phyloP scores from a whole-genome alignment of 2,797 vertebrate species.

The Rhynchonycteris naso region DNA sequence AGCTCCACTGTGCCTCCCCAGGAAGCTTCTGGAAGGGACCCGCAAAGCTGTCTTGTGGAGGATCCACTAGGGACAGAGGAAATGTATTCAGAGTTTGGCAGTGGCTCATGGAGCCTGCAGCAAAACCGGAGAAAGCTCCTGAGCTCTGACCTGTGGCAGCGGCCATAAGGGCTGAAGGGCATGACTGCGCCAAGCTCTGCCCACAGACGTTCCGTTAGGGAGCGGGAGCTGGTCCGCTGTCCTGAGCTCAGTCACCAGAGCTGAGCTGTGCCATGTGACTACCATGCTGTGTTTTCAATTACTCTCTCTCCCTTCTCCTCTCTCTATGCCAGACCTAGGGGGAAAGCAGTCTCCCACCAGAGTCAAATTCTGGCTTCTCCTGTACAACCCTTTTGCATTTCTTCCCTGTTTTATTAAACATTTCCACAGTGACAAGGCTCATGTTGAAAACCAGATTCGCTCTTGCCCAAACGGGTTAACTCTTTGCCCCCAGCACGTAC shows the following conservation, averaged over 20 bases:
- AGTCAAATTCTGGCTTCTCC: conserved; percentile 76
- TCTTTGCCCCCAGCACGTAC: accelerated
- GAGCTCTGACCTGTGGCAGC: neutral
- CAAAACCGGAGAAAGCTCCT: conserved; percentile 35
- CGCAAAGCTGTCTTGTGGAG: neutral
- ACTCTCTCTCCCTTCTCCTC: conserved; percentile 65
- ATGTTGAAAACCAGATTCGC: neutral
- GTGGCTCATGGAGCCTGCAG: accelerated
- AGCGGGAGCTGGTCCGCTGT: conserved; percentile 80
- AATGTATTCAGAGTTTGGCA: neutral
- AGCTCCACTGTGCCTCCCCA: neutral
- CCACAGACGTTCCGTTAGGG: conserved; percentile 79
- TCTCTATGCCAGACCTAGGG: conserved; percentile 80
- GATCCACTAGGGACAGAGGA: neutral
- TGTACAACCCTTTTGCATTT: conserved; percentile 69
- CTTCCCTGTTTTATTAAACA: neutral
- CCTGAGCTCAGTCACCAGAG: conserved; percentile 80
- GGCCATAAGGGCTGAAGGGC: too few species aligned
- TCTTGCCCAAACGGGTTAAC: conserved; percentile 16
- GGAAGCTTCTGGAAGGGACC: neutral
- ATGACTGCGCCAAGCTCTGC: conserved; percentile 50
- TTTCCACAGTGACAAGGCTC: neutral
- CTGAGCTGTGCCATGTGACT: conserved; percentile 72
- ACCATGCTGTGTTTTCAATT: conserved; percentile 85
- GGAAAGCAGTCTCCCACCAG: conserved; percentile 80